Evolutionary conservation across 2,888 invertebrate species (phyloP).

Genomic region (Serrognathus titanus): DNA sequence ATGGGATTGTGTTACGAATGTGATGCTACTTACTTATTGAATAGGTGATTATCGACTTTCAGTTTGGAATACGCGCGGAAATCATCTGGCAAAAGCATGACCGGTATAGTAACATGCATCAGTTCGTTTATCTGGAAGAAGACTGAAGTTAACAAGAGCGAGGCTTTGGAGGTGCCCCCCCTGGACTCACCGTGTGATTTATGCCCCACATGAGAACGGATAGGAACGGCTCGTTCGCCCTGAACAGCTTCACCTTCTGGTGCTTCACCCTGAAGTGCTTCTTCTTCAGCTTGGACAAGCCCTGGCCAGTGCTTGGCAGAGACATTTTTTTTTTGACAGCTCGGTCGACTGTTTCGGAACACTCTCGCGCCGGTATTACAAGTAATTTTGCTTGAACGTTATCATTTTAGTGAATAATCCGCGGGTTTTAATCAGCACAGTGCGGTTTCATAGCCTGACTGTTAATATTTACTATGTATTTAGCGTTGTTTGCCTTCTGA

Average conservation of each 20-base stretch:
- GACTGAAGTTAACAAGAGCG: background rate
- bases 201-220: slow-evolving; percentile 99
- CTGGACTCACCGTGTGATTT: slow-evolving; percentile 89
- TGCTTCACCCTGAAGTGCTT: slow-evolving; percentile 97
- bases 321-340: slow-evolving; percentile 51
- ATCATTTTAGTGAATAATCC: background rate
- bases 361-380: background rate
- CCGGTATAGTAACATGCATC: slow-evolving; percentile 96
- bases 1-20: background rate
- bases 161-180: background rate
- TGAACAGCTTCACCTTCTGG: slow-evolving; percentile 98
- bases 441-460: background rate
- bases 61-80: slow-evolving; percentile 98
- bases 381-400: background rate
- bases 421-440: background rate
- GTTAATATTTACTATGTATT: slow-evolving; percentile 2
- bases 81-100: slow-evolving; percentile 98
- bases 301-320: slow-evolving; percentile 56
- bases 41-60: slow-evolving; percentile 98
- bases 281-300: slow-evolving; percentile 86
- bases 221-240: slow-evolving; percentile 97
- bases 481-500: slow-evolving; percentile 5
- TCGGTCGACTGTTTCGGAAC: background rate
- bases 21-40: slow-evolving; percentile 87
- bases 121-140: slow-evolving; percentile 89